A percentile compares a stretch with the other conserved stretches of the same genome.
Conservation (phyloP, 2,113 vertebrate species). For the Chionodraco myersi region DNA sequence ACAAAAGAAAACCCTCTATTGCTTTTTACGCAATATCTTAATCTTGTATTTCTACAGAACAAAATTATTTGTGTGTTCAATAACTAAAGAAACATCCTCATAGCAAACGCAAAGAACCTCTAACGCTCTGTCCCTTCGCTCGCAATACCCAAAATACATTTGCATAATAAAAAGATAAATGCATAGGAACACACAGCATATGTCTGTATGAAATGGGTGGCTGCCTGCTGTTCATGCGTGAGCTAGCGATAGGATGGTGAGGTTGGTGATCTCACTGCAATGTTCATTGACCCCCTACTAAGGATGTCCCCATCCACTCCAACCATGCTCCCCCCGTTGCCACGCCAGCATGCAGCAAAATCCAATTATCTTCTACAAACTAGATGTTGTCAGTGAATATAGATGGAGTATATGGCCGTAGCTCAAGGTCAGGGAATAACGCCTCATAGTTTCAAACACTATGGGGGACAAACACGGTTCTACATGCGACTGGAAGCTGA, state of each 20-base stretch:
- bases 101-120: slow-evolving; percentile 24
- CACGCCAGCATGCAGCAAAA: slow-evolving; percentile 79
- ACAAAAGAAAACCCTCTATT: slow-evolving; percentile 19
- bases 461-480: slow-evolving; percentile 49
- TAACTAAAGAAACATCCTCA: background rate
- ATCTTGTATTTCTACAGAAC: slow-evolving; percentile 9
- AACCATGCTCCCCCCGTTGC: slow-evolving; percentile 52
- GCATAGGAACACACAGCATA: slow-evolving; percentile 66
- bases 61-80: background rate
- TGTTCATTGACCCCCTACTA: slow-evolving; percentile 75
- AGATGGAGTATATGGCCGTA: slow-evolving; percentile 71
- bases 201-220: slow-evolving; percentile 56
- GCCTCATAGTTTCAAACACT: slow-evolving; percentile 63
- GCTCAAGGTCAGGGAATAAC: slow-evolving; percentile 78
- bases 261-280: slow-evolving; percentile 65
- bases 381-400: slow-evolving; percentile 82
- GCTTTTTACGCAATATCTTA: background rate
- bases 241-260: slow-evolving; percentile 46
- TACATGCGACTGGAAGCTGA: slow-evolving; percentile 63
- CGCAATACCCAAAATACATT: slow-evolving; percentile 53
- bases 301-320: slow-evolving; percentile 65
- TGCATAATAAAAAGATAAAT: slow-evolving; percentile 71
- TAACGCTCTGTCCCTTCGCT: slow-evolving; percentile 36
- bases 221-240: slow-evolving; percentile 58
- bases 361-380: slow-evolving; percentile 84